These are phyloP conservation scores for Lophura nycthemera DNA, from an alignment of 2,113 vertebrate species.

Conservation along the genomic window DNA sequence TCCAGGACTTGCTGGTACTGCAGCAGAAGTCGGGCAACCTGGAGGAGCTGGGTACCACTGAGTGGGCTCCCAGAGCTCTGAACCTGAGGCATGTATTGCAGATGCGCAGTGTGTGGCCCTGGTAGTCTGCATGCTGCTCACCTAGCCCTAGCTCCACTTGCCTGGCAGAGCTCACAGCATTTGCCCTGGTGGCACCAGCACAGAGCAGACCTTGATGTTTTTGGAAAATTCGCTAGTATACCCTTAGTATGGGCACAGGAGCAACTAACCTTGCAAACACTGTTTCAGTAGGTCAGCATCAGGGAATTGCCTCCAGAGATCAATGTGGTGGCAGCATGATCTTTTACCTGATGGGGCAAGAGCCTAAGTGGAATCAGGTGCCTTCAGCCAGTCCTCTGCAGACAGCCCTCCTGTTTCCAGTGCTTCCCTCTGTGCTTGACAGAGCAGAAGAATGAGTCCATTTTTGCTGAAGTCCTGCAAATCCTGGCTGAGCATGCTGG, in stretches of 20 bases:
- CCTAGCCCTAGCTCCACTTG: background rate
- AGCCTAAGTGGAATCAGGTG: background rate
- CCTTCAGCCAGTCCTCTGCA: background rate
- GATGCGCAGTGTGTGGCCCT: background rate
- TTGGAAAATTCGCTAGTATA: background rate
- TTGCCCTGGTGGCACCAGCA: background rate
- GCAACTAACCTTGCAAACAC: accelerated
- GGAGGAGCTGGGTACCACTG: background rate
- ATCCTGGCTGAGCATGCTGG: background rate
- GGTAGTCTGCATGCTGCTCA: background rate
- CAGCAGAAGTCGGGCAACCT: background rate
- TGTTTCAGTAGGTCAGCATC: background rate
- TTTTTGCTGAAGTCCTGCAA: background rate
- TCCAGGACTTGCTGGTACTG: background rate
- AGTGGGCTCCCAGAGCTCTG: background rate
- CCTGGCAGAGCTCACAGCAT: accelerated
- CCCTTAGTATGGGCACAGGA: background rate
- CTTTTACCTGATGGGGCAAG: background rate
- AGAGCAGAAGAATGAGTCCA: background rate
- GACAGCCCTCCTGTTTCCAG: background rate
- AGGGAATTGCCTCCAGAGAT: background rate
- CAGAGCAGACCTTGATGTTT: background rate
- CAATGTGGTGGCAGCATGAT: accelerated
- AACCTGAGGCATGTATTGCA: background rate
- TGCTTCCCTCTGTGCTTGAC: background rate